Percentiles rank a stretch among this genome's conserved stretches.
Conservation (phyloP, 2,888 invertebrate genomes). For the Ctena decussata region DNA sequence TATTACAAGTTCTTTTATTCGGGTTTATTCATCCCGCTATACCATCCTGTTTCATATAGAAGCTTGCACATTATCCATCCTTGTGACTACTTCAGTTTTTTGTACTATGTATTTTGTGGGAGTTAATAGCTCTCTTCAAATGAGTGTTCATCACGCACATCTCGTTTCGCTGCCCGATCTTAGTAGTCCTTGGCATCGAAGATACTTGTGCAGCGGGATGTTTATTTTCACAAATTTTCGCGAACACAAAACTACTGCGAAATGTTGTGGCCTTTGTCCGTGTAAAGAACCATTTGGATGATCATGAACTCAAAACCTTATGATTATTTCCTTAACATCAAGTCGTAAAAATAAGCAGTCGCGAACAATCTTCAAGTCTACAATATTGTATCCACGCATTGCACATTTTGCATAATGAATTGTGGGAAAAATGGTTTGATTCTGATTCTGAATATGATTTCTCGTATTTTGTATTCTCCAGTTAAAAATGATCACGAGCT, state of each 20-base stretch:
- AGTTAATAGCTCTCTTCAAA: background rate
- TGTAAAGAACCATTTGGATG: too few species aligned
- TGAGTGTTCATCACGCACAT: conserved; percentile 3
- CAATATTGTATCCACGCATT: background rate
- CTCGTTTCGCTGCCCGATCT: background rate
- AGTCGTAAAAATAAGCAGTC: too few species aligned
- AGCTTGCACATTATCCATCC: conserved; percentile 37
- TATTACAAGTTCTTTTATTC: conserved; percentile 23
- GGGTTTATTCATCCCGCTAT: conserved; percentile 42
- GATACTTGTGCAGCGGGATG: too few species aligned
- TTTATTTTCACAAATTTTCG: too few species aligned
- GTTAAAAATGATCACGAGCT: background rate
- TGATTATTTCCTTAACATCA: too few species aligned
- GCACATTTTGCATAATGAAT: conserved; percentile 14
- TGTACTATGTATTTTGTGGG: background rate
- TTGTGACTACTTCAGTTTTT: conserved; percentile 23
- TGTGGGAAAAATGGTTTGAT: background rate
- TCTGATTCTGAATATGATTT: background rate
- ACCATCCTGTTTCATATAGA: conserved; percentile 56
- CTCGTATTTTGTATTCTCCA: background rate
- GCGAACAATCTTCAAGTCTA: too few species aligned
- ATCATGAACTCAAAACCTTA: too few species aligned
- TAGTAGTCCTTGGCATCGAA: too few species aligned
- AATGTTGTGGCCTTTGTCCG: too few species aligned
- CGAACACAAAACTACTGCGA: too few species aligned